Evolutionary conservation across 2,888 invertebrate genomes (phyloP).

Genomic region (Ametastegia equiseti): DNA sequence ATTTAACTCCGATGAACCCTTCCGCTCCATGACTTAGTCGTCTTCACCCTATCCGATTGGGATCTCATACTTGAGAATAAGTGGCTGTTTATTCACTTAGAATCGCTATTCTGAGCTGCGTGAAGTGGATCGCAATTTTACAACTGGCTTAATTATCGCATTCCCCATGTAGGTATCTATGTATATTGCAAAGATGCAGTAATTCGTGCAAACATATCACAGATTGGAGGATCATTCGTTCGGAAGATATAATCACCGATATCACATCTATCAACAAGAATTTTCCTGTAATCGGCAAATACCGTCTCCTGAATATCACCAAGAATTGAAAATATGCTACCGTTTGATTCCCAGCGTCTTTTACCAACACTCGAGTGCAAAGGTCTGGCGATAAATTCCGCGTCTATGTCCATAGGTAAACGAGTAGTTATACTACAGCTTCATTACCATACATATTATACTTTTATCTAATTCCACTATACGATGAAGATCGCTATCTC

Average conservation of each 20-base stretch:
- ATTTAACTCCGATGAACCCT: slow-evolving; percentile 13
- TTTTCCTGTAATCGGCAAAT: neutral
- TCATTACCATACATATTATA: slow-evolving; percentile 41
- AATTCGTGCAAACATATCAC: neutral
- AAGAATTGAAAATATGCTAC: neutral
- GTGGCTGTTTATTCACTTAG: neutral
- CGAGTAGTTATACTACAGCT: neutral
- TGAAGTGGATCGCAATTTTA: neutral
- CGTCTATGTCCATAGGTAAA: neutral
- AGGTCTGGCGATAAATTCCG: slow-evolving; percentile 6
- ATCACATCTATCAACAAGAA: neutral
- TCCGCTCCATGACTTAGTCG: neutral
- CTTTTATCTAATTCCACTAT: slow-evolving; percentile 21
- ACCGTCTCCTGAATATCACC: slow-evolving; percentile 13
- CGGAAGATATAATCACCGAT: neutral
- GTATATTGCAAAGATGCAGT: too few relatives aligned
- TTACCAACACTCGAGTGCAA: slow-evolving; percentile 15
- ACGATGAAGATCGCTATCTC: slow-evolving; percentile 19
- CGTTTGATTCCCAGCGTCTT: slow-evolving; percentile 27
- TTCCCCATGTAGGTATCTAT: too few relatives aligned
- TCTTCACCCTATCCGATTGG: neutral
- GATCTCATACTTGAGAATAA: too few relatives aligned
- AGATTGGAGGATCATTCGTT: neutral
- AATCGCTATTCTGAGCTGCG: neutral
- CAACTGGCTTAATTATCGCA: neutral